Conservation (phyloP, 2,888 invertebrate species). For the Mystacides longicornis region DNA sequence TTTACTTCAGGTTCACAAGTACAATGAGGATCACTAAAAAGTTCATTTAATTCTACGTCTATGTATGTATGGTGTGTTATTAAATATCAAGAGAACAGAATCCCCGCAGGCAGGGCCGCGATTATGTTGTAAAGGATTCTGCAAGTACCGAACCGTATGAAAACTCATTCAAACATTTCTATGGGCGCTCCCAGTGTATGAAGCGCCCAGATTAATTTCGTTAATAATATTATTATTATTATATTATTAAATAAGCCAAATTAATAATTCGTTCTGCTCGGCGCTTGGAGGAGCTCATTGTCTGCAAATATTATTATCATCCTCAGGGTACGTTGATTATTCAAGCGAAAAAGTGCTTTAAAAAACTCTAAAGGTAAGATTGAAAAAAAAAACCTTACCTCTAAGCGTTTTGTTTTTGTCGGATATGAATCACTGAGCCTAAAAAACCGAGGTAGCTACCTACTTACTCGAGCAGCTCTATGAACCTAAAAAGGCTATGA, state of each 20-base stretch:
- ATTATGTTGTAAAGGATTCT: slow-evolving; percentile 15
- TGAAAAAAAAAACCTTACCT: too few relatives aligned
- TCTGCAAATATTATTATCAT: slow-evolving; percentile 9
- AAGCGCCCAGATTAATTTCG: slow-evolving; percentile 19
- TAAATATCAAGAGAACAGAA: not conserved
- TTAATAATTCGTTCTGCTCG: slow-evolving; percentile 12
- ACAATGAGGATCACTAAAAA: not conserved
- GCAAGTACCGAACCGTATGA: slow-evolving; percentile 12
- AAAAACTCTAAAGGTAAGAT: too few relatives aligned
- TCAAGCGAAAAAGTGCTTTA: too few relatives aligned
- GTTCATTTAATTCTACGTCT: not conserved
- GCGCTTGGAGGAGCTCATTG: slow-evolving; percentile 9
- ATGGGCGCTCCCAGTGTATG: slow-evolving; percentile 7
- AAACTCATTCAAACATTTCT: slow-evolving; percentile 14
- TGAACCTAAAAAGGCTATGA: too few relatives aligned
- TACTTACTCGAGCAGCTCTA: too few relatives aligned
- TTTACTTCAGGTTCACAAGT: too few relatives aligned
- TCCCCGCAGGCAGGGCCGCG: not conserved
- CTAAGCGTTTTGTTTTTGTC: too few relatives aligned
- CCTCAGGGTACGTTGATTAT: slow-evolving; percentile 13
- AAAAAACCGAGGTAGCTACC: too few relatives aligned
- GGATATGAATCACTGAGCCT: too few relatives aligned
- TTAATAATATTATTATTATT: slow-evolving; percentile 18
- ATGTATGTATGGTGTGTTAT: too few relatives aligned
- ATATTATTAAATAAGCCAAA: slow-evolving; percentile 19